phyloP scores from a whole-genome alignment of 2,888 invertebrate genomes.

The Prosapia bicincta region DNA sequence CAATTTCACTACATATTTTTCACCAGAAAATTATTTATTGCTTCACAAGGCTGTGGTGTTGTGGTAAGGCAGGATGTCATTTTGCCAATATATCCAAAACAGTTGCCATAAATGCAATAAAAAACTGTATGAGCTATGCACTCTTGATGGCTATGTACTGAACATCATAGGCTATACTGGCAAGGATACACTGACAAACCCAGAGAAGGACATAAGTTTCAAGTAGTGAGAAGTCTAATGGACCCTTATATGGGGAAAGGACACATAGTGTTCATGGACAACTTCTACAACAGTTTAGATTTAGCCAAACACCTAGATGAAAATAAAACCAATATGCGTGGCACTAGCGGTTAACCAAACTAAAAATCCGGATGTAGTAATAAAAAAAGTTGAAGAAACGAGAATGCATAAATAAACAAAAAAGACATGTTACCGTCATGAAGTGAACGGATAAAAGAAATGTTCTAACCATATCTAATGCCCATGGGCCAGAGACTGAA shows the following conservation, averaged over 20 bases:
- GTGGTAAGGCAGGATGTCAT: conserved; percentile 6
- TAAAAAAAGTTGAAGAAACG: not conserved
- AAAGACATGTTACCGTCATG: conserved; percentile 8
- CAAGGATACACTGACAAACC: conserved; percentile 4
- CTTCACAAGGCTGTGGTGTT: conserved; percentile 10
- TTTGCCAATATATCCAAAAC: conserved; percentile 11
- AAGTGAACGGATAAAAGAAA: conserved; percentile 14
- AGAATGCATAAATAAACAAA: conserved; percentile 8
- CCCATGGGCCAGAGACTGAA: conserved; percentile 17
- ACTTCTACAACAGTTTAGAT: conserved; percentile 13
- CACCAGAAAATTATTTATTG: conserved; percentile 8
- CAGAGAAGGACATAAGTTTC: conserved; percentile 1
- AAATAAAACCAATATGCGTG: conserved; percentile 7
- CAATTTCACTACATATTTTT: not conserved
- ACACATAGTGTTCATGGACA: conserved; percentile 2
- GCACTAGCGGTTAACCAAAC: not conserved
- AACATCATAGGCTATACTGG: conserved; percentile 3
- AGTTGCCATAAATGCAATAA: conserved; percentile 4
- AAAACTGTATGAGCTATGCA: conserved; percentile 12
- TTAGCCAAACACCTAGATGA: conserved; percentile 8
- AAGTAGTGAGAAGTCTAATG: conserved; percentile 4
- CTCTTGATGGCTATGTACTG: conserved; percentile 8
- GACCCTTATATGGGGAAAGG: not conserved
- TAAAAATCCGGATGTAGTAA: conserved; percentile 6
- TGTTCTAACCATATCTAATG: conserved; percentile 15